Evolutionary conservation across 2,113 vertebrate species (phyloP).

Genomic region (Ptyas mucosa): DNA sequence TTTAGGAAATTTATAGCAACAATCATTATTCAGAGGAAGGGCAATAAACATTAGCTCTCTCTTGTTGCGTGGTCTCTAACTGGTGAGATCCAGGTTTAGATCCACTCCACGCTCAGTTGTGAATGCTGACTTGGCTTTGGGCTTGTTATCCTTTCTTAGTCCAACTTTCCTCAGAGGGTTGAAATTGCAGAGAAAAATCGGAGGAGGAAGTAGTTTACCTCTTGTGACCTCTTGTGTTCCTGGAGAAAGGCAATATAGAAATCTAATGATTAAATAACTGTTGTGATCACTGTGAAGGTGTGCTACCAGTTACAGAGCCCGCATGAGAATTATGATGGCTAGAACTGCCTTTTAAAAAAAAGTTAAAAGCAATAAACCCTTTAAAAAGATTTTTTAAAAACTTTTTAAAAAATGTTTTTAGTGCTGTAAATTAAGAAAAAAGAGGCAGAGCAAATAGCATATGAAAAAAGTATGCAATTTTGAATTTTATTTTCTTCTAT

Average conservation of each 20-base stretch:
- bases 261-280: background rate
- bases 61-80: background rate
- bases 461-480: background rate
- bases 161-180: background rate
- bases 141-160: background rate
- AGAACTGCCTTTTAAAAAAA: background rate
- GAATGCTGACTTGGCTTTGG: background rate
- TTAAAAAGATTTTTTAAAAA: background rate
- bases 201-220: background rate
- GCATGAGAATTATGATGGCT: background rate
- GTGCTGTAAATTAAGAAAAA: background rate
- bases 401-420: too few species aligned
- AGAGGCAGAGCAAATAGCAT: background rate
- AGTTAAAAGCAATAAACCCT: background rate
- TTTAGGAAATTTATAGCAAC: background rate
- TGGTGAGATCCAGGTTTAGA: background rate
- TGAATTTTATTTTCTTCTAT: background rate
- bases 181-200: background rate
- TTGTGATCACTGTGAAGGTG: background rate
- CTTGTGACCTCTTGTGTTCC: background rate
- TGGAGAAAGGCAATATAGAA: background rate
- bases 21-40: background rate
- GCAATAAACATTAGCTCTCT: background rate
- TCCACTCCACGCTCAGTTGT: background rate
- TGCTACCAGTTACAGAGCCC: too few species aligned